Base-by-base conservation (phyloP, 37 sponge, comb jelly and placozoan species). In the Hexactinellida sp. region DNA sequence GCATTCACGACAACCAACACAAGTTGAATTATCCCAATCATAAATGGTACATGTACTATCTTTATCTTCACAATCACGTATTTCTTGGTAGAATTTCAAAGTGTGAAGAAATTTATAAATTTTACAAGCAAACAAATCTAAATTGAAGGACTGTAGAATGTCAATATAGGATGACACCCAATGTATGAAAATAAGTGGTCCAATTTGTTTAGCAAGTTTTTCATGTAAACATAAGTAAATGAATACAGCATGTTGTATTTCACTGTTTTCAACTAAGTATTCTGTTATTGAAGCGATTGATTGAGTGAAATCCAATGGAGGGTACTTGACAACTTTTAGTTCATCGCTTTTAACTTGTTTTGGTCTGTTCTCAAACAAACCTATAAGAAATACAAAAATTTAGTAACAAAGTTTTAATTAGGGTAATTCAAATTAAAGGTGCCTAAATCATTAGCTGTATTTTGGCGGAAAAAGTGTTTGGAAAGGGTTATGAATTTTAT, bases 101-200 rank as follows among this genome's bases (percentile, higher is more conserved):
- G 76, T 63, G 76, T 63, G 76, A 21, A 63, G 76, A n/a, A 63
- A 63, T 23, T 63, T 63, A 23, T 63, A 63, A 10, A 63, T 10
- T n/a, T 63, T 63, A 28, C 76, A 63, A 63, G 76, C 76, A 1
- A 63, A 63, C 21, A 63, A 25, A 63, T 63, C 28, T 23, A 63
- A 63, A 25, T 63, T 63, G 76, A 63, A 63, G 1, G 30, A 63
- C 34, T 63, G 76, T 63, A 63, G 30, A n/a, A 63, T 63, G 13
- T 63, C 76, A n/a, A 63, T 63, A 63, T 63, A 63, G 76, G 76
- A 10, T 21, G 76, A 63, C 5, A 63, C 76, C 76, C 76, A 63
- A 23, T 63, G 76, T 32, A 63, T n/a, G 76, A 63, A 63, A 63
- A 63, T 28, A n/a, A 63, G 13, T 63, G 76, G 76, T 21, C 13